Percentiles rank a stretch among this genome's conserved stretches.
Evolutionary conservation across 2,113 vertebrate genomes (phyloP).

Genomic region (Microcebus tavaratra): DNA sequence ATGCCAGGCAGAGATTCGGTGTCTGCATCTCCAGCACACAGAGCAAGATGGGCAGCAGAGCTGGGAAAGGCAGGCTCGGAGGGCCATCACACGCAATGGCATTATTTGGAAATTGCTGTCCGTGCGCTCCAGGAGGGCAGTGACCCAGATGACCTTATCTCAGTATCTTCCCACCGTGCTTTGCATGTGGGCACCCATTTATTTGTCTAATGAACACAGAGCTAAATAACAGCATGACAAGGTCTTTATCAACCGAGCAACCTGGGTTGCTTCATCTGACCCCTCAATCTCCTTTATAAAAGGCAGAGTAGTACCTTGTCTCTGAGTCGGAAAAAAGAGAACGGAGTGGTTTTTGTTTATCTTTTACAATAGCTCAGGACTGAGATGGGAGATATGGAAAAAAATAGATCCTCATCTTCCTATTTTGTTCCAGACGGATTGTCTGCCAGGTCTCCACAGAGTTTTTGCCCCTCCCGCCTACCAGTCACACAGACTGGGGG

Average conservation of each 20-base stretch:
- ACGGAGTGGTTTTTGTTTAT: not conserved
- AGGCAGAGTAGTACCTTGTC: not conserved
- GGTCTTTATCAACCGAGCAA: not conserved
- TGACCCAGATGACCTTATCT: not conserved
- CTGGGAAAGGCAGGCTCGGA: not conserved
- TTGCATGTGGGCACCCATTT: accelerated
- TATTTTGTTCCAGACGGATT: not conserved
- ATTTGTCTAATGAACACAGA: not conserved
- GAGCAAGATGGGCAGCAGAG: not conserved
- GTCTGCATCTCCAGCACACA: accelerated
- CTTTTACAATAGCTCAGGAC: not conserved
- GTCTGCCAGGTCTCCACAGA: not conserved
- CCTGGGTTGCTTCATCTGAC: not conserved
- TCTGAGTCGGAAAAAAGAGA: not conserved
- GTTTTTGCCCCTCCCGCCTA: not conserved
- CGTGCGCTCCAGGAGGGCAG: accelerated
- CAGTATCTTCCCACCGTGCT: accelerated
- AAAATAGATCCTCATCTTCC: accelerated
- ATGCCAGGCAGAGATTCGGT: accelerated
- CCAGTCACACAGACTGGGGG: not conserved
- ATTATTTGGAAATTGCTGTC: not conserved
- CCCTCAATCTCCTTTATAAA: not conserved
- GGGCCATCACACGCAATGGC: accelerated
- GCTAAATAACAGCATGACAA: not conserved
- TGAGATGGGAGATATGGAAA: accelerated